phyloP scores from a whole-genome alignment of 2,113 vertebrate species.

The Malurus cyaneus region DNA sequence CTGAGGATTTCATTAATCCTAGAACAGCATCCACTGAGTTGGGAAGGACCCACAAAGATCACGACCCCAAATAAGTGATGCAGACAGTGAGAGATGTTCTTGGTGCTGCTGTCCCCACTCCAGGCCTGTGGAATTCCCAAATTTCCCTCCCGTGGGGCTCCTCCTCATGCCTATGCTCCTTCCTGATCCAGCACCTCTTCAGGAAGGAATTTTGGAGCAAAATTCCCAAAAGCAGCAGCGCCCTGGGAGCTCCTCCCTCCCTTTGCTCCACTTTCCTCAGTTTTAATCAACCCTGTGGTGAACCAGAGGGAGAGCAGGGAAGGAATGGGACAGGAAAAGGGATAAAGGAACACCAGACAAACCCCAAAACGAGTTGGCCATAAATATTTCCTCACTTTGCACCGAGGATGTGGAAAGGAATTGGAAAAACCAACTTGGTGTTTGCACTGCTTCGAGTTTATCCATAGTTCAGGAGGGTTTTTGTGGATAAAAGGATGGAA shows the following conservation, averaged over 20 bases:
- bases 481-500: neutral
- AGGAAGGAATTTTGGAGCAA: neutral
- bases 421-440: neutral
- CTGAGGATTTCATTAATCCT: neutral
- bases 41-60: neutral
- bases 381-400: neutral
- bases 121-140: neutral
- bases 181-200: neutral
- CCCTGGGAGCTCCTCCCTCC: neutral
- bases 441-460: neutral
- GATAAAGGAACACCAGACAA: neutral
- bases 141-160: neutral
- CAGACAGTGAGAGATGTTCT: neutral
- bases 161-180: neutral
- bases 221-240: neutral
- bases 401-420: neutral
- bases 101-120: neutral
- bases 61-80: fast-evolving
- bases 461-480: neutral
- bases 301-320: conserved; percentile 14
- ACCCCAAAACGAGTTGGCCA: neutral
- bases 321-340: neutral
- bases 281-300: neutral
- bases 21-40: fast-evolving
- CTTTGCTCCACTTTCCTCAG: neutral